Evolutionary conservation across 2,888 invertebrate genomes (phyloP).

Genomic region (Idaea biselata): DNA sequence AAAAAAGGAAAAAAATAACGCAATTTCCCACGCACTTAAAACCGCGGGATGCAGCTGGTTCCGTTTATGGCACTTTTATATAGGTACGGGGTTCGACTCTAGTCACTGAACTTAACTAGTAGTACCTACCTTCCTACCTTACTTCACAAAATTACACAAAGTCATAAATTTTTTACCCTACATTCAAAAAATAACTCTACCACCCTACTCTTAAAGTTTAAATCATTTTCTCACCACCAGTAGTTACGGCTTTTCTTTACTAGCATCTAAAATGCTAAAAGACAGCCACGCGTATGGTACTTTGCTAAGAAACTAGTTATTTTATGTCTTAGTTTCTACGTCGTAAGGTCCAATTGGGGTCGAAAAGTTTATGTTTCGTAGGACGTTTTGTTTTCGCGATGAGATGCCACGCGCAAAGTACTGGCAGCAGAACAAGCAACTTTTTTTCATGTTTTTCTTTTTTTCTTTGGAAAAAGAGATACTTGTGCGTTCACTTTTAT

Average conservation of each 20-base stretch:
- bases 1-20: background rate
- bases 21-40: background rate
- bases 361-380: constrained; percentile 40
- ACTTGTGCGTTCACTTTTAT: constrained; percentile 18
- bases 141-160: background rate
- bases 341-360: constrained; percentile 42
- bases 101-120: background rate
- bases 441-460: constrained; percentile 42
- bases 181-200: background rate
- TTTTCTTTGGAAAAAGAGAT: constrained; percentile 22
- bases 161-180: background rate
- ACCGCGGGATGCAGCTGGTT: background rate
- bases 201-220: background rate
- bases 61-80: background rate
- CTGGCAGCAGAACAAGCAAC: constrained; percentile 35
- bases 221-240: background rate
- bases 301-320: constrained; percentile 32
- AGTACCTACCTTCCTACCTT: background rate
- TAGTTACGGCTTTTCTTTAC: background rate
- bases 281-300: constrained; percentile 47
- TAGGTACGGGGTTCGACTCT: background rate
- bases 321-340: constrained; percentile 30
- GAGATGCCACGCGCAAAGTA: constrained; percentile 54
- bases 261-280: background rate
- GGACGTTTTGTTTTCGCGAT: constrained; percentile 34